These are phyloP conservation scores for Pediacus dermestoides DNA, from an alignment of 2,888 invertebrate species.

Conservation along the genomic window DNA sequence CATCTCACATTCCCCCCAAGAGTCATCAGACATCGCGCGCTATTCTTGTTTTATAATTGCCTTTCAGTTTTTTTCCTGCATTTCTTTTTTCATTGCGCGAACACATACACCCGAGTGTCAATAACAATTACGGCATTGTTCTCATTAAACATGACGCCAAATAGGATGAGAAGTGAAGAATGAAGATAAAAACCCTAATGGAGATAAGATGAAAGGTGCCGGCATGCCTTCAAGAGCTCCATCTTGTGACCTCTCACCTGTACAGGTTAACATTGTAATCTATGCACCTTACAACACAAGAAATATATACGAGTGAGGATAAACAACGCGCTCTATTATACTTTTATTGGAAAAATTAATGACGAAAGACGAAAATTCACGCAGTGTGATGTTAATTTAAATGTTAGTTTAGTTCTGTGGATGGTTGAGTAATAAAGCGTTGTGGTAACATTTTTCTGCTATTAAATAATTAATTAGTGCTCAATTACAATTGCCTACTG, in stretches of 20 bases:
- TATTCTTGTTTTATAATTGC: too few species aligned
- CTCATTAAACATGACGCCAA: slow-evolving; percentile 14
- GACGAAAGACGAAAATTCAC: too few species aligned
- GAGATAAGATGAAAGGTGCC: slow-evolving; percentile 33
- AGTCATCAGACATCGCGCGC: too few species aligned
- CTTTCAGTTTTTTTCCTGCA: too few species aligned
- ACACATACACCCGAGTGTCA: slow-evolving; percentile 17
- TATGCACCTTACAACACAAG: slow-evolving; percentile 25
- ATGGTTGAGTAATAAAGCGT: too few species aligned
- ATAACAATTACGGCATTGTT: slow-evolving; percentile 19
- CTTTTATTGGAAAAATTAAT: too few species aligned
- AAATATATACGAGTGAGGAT: too few species aligned
- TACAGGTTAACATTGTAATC: slow-evolving; percentile 29
- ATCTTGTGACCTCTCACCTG: slow-evolving; percentile 28
- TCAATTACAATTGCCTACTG: slow-evolving; percentile 24
- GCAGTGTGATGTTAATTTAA: too few species aligned
- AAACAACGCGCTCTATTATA: too few species aligned
- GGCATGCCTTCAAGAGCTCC: slow-evolving; percentile 28
- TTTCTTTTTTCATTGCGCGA: too few species aligned
- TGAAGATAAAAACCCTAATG: slow-evolving; percentile 31
- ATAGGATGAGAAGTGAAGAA: slow-evolving; percentile 20
- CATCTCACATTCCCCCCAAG: too few species aligned
- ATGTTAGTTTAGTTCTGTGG: too few species aligned
- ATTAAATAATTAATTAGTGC: slow-evolving; percentile 20
- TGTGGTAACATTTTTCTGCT: neutral